These are phyloP conservation scores for Bos taurus DNA, from an alignment of 2,113 vertebrate species.

Conservation along the genomic window ARS-UCD2.0 NC_037334.1:105853001-105853500, in stretches of 20 bases:
- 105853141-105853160: not conserved
- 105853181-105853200: not conserved
- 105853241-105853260: not conserved
- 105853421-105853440: not conserved
- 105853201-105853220: not conserved
- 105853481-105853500: not conserved
- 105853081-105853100: not conserved
- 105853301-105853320: not conserved
- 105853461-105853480: not conserved
- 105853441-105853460: not conserved
- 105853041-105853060: not conserved
- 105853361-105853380: not conserved
- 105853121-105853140: not conserved
- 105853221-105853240: not conserved
- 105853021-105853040: not conserved
- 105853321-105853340: not conserved
- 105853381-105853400: not conserved
- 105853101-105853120: not conserved
- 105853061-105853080: not conserved
- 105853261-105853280: not conserved
- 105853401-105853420: not conserved
- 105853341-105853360: not conserved
- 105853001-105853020: not conserved
- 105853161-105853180: not conserved
- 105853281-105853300: not conserved